phyloP scores from a whole-genome alignment of 53 echinoderm and acorn worm species.

The Actinopyga echinites region DNA sequence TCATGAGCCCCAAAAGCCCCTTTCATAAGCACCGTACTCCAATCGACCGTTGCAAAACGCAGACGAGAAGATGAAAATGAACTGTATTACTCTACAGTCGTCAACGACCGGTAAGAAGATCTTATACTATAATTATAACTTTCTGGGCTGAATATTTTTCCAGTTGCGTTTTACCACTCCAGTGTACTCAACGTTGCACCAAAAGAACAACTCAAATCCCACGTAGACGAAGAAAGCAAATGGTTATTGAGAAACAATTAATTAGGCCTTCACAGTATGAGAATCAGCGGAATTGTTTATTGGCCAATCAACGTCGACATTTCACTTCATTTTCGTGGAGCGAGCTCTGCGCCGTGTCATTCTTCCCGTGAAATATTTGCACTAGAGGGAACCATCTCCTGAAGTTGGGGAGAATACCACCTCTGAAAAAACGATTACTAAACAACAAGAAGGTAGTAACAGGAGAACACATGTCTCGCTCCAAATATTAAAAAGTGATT shows the following conservation, averaged over 20 bases:
- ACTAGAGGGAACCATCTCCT: constrained; percentile 13
- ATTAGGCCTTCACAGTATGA: constrained; percentile 29
- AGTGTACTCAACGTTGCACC: too few relatives aligned
- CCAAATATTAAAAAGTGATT: neutral
- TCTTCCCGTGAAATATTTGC: neutral
- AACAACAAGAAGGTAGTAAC: neutral
- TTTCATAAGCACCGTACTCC: too few relatives aligned
- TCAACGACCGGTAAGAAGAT: too few relatives aligned
- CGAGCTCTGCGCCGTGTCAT: neutral
- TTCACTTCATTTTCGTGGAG: neutral
- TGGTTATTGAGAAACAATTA: constrained; percentile 15
- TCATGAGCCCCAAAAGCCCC: too few relatives aligned
- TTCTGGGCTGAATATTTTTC: too few relatives aligned
- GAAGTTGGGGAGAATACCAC: neutral
- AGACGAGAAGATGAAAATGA: too few relatives aligned
- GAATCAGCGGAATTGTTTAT: neutral
- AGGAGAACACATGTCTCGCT: constrained; percentile 5
- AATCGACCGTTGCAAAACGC: too few relatives aligned
- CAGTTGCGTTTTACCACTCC: too few relatives aligned
- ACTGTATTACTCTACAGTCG: too few relatives aligned
- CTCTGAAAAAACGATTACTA: constrained; percentile 33
- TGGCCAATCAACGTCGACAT: neutral
- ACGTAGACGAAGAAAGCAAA: neutral
- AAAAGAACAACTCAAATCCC: too few relatives aligned
- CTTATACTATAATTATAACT: too few relatives aligned